Base-by-base conservation (phyloP, 2,888 invertebrate genomes). In the Netelia virgata region DNA sequence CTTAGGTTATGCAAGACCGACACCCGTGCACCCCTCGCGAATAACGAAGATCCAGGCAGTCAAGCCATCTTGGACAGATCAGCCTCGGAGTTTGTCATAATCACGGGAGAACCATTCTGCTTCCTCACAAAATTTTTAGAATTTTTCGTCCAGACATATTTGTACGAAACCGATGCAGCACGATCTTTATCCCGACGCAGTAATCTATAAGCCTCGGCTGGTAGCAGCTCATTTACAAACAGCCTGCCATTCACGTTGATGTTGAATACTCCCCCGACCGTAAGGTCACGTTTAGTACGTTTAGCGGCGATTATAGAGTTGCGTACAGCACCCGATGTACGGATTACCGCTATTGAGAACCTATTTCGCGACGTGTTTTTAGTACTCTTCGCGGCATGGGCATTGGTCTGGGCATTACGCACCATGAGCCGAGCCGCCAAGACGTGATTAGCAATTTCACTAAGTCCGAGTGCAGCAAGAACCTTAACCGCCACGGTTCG, bases 221-320 rank as follows among this genome's bases (percentile, higher is more conserved):
- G 57, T 10, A 72, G 20, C 5, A 72, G 43, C 10, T 72, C 72
- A 2, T 59, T 72, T 0, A 72, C 18, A 9, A 59, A 43, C 1
- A 72, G 20, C 3, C 43, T 57, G 1, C 14, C 57, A 0, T 36
- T 8, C n/a, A 0, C 16, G 6, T 20, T 41, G 0, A 57, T 1
- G 0, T n/a, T 14, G 14, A 72, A 72, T 5, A 72, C 59, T 8
- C 59, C 43, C 1, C 43, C 10, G 0, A 59, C n/a, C n/a, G n/a
- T n/a, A n/a, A n/a, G n/a, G n/a, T n/a, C n/a, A n/a, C n/a, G n/a
- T n/a, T n/a, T n/a, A 2, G 36, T 23, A 6, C 57, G 41, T 14
- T 59, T 57, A n/a, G 57, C 59, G 1, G 0, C 6, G 0, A 59
- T 0, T 0, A 57, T 23, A 1, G n/a, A 14, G 20, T 72, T 57